Evolutionary conservation across 2,113 vertebrate genomes (phyloP), one percentile per base, ranked within the genome.

Genomic region (Rhinolophus sinicus): DNA sequence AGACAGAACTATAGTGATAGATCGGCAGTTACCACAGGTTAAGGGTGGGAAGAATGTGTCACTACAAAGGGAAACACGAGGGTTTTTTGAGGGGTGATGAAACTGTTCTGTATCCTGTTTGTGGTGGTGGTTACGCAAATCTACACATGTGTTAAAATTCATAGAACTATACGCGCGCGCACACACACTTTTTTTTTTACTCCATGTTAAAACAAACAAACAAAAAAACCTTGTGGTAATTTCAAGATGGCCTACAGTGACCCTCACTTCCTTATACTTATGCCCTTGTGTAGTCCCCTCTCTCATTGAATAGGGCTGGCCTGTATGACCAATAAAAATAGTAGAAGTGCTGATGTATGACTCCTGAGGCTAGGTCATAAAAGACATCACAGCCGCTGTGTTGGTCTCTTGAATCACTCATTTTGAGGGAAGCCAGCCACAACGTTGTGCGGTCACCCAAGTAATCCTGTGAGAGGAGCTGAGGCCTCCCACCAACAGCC

Each of bases 111-210:
- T 40, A 95, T 96, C 95, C 95, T 97, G 88, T 97, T 94, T 97
- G 95, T 88, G 96, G 96, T 96, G 70, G 38, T 94, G 92, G 92
- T 96, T 97, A 96, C 16, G 54, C 72, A 97, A 95, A 97, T 81
- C 40, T 64, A 62, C 60, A 62, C 54, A 83, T 21, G 5, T 72
- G 70, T 81, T 84, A 94, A 96, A 93, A 96, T 97, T 96, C 65
- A 72, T 50, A 95, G 88, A 94, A 75, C 22, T 52, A 35, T 5
- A 81, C 4, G 67, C 40, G 12, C 47, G 12, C 47, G 12, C 9
- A 50, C 40, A 7, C 40, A 47, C 8, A 47, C 8, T 1, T 8
- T 47, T 50, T 50, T 50, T 50, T 50, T 50, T 86, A 89, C 52
- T 65, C 1, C 21, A 35, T 16, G 73, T n/a, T 75, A 72, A 84